A percentile compares a stretch with the other conserved stretches of the same genome.
phyloP scores from a whole-genome alignment of 2,113 vertebrate species.

The Podilymbus podiceps region DNA sequence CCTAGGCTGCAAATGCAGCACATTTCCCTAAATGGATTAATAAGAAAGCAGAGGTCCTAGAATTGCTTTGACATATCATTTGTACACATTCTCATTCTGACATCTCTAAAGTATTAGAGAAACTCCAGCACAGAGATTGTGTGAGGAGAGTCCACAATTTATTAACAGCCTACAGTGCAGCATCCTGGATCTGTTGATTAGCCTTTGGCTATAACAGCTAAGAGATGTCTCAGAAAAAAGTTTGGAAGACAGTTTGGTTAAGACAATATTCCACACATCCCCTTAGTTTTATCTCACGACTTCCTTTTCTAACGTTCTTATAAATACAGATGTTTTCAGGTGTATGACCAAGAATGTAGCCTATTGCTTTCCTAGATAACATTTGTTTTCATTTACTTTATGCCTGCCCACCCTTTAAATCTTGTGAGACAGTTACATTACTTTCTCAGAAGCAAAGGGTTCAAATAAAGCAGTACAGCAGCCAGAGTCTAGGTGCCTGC shows the following conservation, averaged over 20 bases:
- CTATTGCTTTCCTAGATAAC: not conserved
- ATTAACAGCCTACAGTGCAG: not conserved
- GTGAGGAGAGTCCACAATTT: not conserved
- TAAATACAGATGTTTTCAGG: not conserved
- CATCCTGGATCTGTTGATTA: not conserved
- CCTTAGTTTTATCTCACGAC: not conserved
- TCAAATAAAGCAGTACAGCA: not conserved
- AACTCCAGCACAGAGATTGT: not conserved
- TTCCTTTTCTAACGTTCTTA: not conserved
- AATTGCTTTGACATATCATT: not conserved
- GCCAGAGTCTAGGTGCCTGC: not conserved
- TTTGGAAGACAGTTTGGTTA: not conserved
- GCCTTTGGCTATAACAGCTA: not conserved
- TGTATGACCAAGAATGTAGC: not conserved
- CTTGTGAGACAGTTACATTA: not conserved
- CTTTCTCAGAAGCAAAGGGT: not conserved
- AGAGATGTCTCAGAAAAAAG: not conserved
- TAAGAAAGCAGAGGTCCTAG: not conserved
- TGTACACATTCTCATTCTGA: not conserved
- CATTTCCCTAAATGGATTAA: not conserved
- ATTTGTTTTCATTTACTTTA: not conserved
- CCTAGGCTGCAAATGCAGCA: not conserved
- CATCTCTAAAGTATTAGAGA: not conserved
- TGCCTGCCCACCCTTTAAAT: not conserved
- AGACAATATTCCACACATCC: not conserved